phyloP scores from a whole-genome alignment of 2,888 invertebrate species.

The Pseudolycoriella hygida region DNA sequence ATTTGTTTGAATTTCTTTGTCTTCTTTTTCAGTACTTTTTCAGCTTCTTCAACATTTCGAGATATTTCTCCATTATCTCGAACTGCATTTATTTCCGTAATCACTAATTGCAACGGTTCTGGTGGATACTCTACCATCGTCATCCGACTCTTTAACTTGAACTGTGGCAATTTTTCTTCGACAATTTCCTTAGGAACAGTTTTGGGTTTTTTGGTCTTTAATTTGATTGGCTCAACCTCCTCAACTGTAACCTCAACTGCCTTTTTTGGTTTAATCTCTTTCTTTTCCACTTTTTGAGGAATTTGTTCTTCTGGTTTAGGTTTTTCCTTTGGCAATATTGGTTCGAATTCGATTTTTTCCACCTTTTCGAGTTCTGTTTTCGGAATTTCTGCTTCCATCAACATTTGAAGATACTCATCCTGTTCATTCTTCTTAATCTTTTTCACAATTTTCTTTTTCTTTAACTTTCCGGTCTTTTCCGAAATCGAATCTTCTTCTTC shows the following conservation, averaged over 20 bases:
- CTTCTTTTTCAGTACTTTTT: slow-evolving; percentile 37
- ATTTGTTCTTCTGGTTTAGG: slow-evolving; percentile 13
- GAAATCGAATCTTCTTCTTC: slow-evolving; percentile 14
- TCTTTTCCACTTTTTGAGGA: slow-evolving; percentile 40
- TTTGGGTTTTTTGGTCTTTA: slow-evolving; percentile 31
- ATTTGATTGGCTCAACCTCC: slow-evolving; percentile 45
- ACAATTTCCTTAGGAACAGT: slow-evolving; percentile 29
- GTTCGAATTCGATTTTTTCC: slow-evolving; percentile 18
- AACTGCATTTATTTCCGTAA: slow-evolving; percentile 36
- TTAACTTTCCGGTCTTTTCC: slow-evolving; percentile 19
- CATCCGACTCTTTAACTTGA: slow-evolving; percentile 52
- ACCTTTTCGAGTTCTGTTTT: slow-evolving; percentile 24
- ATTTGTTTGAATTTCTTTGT: slow-evolving; percentile 36
- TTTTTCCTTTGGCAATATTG: slow-evolving; percentile 1
- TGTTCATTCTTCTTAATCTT: slow-evolving; percentile 27
- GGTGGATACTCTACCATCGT: slow-evolving; percentile 44
- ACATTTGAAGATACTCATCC: not conserved
- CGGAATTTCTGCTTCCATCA: slow-evolving; percentile 15
- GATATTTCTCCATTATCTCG: slow-evolving; percentile 50
- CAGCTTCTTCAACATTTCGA: slow-evolving; percentile 51
- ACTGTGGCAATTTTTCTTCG: slow-evolving; percentile 37
- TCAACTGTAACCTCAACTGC: slow-evolving; percentile 39
- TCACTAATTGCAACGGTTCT: slow-evolving; percentile 31
- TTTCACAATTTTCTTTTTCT: slow-evolving; percentile 30
- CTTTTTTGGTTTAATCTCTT: slow-evolving; percentile 39